Conservation (phyloP, 2,797 vertebrate species). For the Pangasius krempfi region DNA sequence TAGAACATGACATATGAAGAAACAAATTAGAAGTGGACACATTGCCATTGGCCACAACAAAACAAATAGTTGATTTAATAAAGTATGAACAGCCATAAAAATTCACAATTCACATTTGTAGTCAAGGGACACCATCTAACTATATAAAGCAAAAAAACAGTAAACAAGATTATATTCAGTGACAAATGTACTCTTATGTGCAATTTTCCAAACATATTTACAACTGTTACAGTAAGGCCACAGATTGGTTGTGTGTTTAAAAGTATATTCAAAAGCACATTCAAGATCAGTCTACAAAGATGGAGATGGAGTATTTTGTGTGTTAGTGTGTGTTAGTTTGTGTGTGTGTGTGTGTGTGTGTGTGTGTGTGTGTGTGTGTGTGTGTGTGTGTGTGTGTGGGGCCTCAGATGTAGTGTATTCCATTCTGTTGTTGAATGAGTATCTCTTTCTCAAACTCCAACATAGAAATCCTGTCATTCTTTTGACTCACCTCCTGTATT, state of each 20-base stretch:
- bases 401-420: slow-evolving; percentile 60
- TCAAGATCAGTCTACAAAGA: neutral
- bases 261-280: neutral
- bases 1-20: neutral
- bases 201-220: slow-evolving; percentile 25
- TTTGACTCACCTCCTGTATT: slow-evolving; percentile 69
- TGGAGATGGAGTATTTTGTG: neutral
- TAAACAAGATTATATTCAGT: neutral
- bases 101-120: slow-evolving; percentile 9
- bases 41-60: neutral
- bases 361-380: neutral
- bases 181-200: slow-evolving; percentile 3
- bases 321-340: neutral
- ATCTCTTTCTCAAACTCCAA: slow-evolving; percentile 70
- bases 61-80: neutral
- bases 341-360: neutral
- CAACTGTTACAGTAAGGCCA: neutral
- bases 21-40: neutral
- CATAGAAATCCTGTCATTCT: slow-evolving; percentile 71
- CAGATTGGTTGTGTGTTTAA: neutral
- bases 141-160: neutral
- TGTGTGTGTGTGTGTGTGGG: neutral
- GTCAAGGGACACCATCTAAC: neutral
- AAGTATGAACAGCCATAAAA: neutral
- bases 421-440: slow-evolving; percentile 66